These are phyloP conservation scores for Bombus difficillimus DNA, from an alignment of 1,140 invertebrate species.

Conservation along the genomic window DNA sequence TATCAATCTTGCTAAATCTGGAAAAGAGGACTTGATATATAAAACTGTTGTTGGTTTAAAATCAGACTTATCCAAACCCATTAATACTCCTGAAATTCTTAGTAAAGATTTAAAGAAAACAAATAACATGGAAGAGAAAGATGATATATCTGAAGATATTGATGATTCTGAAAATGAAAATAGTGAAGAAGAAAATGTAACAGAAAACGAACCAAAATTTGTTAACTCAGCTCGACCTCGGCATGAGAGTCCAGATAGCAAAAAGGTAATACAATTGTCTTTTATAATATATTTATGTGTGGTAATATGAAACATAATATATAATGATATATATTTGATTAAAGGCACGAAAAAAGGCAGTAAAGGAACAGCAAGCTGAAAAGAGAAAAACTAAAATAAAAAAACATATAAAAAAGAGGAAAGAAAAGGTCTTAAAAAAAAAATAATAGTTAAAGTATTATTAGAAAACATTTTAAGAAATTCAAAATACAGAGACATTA, in stretches of 20 bases:
- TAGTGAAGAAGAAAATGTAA: constrained; percentile 80
- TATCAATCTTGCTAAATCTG: constrained; percentile 90
- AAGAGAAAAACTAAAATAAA: constrained; percentile 96
- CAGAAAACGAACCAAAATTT: constrained; percentile 85
- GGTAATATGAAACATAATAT: not conserved
- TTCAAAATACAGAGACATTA: not conserved
- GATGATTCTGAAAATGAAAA: constrained; percentile 74
- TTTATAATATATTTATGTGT: not conserved
- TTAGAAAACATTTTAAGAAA: not conserved
- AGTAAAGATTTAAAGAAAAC: not conserved
- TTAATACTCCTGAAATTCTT: constrained; percentile 81
- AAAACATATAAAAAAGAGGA: constrained; percentile 97
- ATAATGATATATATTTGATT: constrained; percentile 33
- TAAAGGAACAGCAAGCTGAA: constrained; percentile 94
- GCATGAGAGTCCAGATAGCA: constrained; percentile 93
- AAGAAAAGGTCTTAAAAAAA: constrained; percentile 85
- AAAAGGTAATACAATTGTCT: constrained; percentile 84
- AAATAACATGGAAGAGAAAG: constrained; percentile 77
- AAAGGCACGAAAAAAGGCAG: constrained; percentile 90
- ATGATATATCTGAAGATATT: constrained; percentile 73
- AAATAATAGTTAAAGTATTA: constrained; percentile 58
- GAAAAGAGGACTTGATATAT: constrained; percentile 90
- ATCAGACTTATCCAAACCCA: constrained; percentile 89
- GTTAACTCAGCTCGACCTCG: constrained; percentile 88
- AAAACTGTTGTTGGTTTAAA: constrained; percentile 93